phyloP scores from a whole-genome alignment of 2,888 invertebrate genomes.

The Linyphia triangularis region DNA sequence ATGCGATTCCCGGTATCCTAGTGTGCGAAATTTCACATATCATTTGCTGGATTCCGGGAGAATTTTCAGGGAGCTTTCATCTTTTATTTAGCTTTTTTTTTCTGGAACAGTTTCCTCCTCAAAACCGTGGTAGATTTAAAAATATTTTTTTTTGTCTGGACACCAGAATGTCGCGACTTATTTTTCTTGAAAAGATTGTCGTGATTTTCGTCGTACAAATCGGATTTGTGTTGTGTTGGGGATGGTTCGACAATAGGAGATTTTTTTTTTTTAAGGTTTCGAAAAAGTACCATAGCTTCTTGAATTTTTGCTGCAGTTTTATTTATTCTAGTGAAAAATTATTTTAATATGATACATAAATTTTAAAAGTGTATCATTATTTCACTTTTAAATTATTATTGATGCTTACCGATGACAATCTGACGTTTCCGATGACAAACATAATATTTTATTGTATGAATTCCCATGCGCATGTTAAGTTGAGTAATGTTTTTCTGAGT shows the following conservation, averaged over 20 bases:
- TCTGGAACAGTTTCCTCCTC: neutral
- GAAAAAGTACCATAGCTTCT: too few species aligned
- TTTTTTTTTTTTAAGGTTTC: neutral
- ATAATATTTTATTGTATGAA: too few species aligned
- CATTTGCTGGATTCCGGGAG: conserved; percentile 39
- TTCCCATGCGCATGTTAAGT: too few species aligned
- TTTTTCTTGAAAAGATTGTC: neutral
- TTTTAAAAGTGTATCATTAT: too few species aligned
- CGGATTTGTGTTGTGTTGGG: neutral
- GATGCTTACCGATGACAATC: too few species aligned
- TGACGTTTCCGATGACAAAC: too few species aligned
- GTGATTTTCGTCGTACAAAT: neutral
- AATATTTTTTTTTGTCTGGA: neutral
- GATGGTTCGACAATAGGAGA: neutral
- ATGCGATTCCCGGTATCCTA: conserved; percentile 50
- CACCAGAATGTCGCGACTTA: neutral
- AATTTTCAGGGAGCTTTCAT: neutral
- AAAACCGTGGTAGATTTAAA: neutral
- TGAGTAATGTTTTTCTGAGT: too few species aligned
- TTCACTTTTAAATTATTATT: too few species aligned
- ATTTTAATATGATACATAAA: too few species aligned
- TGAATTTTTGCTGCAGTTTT: too few species aligned
- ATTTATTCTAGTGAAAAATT: too few species aligned
- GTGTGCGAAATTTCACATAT: conserved; percentile 57
- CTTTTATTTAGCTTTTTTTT: neutral